Evolutionary conservation across 2,797 vertebrate genomes (phyloP).

Genomic region (Tympanoctomys barrerae): DNA sequence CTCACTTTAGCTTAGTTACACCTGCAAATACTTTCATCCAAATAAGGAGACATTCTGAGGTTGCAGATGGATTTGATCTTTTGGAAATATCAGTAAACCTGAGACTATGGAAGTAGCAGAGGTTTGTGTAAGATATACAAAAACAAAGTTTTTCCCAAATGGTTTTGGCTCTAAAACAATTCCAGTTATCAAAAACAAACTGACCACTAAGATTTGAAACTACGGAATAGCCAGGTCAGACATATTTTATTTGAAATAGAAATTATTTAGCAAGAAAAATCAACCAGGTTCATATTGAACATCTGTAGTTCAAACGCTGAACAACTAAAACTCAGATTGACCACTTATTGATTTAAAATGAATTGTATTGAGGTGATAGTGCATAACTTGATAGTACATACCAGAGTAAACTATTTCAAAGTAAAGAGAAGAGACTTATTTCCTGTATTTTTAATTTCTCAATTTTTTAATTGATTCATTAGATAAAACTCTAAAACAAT

Average conservation of each 20-base stretch:
- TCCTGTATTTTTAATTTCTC: background rate
- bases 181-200: slow-evolving; percentile 26
- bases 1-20: background rate
- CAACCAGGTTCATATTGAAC: background rate
- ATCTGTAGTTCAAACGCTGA: background rate
- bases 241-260: background rate
- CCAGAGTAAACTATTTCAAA: background rate
- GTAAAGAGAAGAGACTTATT: background rate
- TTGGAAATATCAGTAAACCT: background rate
- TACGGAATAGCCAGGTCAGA: background rate
- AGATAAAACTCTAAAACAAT: background rate
- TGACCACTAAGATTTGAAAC: background rate
- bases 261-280: background rate
- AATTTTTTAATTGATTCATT: background rate
- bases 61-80: background rate
- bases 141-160: background rate
- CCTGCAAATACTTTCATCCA: background rate
- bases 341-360: background rate
- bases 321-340: background rate
- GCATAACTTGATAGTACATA: background rate
- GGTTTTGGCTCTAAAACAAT: background rate
- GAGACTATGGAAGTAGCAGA: background rate
- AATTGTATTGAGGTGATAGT: background rate
- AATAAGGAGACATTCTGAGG: background rate
- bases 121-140: background rate